Base-by-base conservation (phyloP, 2,888 invertebrate genomes). In the Stictocephala bisonia region DNA sequence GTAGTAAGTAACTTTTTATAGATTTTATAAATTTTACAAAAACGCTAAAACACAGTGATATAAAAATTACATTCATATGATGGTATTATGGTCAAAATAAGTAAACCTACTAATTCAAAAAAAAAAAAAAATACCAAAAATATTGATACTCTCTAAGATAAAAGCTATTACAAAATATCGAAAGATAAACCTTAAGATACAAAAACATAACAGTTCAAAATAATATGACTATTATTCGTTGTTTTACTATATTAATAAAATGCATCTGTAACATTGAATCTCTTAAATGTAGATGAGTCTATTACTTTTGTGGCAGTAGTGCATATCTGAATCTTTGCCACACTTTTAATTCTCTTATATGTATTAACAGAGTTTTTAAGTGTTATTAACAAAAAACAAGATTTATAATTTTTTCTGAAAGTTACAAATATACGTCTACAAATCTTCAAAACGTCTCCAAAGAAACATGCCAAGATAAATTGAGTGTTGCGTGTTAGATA, bases 301-400 rank as follows among this genome's bases (percentile, higher is more conserved):
- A 64, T 64, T 22, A 22, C 7, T 44, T 44, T 44, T 40, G 40
- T 64, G 64, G 64, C 64, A 64, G 64, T 64, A 64, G 41, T 64
- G 64, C 64, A 64, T 41, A 64, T n/a, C n/a, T n/a, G n/a, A n/a
- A n/a, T n/a, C n/a, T n/a, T n/a, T n/a, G n/a, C n/a, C n/a, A n/a
- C n/a, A n/a, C n/a, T n/a, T n/a, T n/a, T n/a, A n/a, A n/a, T n/a
- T n/a, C n/a, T n/a, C n/a, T n/a, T n/a, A n/a, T n/a, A n/a, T n/a
- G n/a, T n/a, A n/a, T n/a, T n/a, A n/a, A n/a, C n/a, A n/a, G n/a
- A n/a, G n/a, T n/a, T n/a, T n/a, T n/a, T n/a, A n/a, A n/a, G n/a
- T n/a, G n/a, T n/a, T n/a, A n/a, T n/a, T n/a, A n/a, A n/a, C n/a
- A n/a, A n/a, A n/a, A n/a, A n/a, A n/a, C n/a, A n/a, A n/a, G n/a